Evolutionary conservation across 2,113 vertebrate species (phyloP).

Genomic region (Climacteris rufus): DNA sequence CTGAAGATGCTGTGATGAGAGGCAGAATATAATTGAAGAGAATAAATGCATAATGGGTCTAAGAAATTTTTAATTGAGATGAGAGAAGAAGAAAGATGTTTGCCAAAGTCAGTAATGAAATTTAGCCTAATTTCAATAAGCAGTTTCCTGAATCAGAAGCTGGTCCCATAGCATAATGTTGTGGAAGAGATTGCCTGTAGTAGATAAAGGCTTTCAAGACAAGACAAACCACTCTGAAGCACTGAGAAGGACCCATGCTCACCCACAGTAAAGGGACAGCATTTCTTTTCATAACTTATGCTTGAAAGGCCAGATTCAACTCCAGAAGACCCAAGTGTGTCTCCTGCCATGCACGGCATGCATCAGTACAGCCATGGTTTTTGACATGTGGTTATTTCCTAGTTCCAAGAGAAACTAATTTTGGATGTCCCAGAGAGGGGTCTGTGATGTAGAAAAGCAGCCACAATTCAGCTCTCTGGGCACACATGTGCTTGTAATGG

Average conservation of each 20-base stretch:
- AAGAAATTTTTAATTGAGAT: not conserved
- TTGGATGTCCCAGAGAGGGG: not conserved
- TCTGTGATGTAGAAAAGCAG: not conserved
- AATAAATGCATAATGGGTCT: not conserved
- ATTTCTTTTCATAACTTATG: not conserved
- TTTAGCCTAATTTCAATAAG: not conserved
- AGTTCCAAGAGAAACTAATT: not conserved
- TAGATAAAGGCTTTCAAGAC: not conserved
- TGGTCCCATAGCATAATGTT: not conserved
- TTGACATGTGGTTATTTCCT: not conserved
- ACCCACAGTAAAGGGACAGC: not conserved
- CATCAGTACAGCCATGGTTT: not conserved
- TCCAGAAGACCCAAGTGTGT: not conserved
- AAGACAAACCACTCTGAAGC: not conserved
- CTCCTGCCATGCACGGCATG: not conserved
- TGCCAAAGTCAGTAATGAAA: not conserved
- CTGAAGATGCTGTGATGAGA: not conserved
- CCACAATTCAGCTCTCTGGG: not conserved
- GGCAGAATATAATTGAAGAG: not conserved
- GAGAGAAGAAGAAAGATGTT: not conserved
- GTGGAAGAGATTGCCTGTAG: not conserved
- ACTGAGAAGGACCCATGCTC: not conserved
- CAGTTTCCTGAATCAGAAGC: not conserved
- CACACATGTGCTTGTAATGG: not conserved
- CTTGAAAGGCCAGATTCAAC: not conserved